Conservation (phyloP, 1,140 invertebrate species). For the Aethina tumida region DNA sequence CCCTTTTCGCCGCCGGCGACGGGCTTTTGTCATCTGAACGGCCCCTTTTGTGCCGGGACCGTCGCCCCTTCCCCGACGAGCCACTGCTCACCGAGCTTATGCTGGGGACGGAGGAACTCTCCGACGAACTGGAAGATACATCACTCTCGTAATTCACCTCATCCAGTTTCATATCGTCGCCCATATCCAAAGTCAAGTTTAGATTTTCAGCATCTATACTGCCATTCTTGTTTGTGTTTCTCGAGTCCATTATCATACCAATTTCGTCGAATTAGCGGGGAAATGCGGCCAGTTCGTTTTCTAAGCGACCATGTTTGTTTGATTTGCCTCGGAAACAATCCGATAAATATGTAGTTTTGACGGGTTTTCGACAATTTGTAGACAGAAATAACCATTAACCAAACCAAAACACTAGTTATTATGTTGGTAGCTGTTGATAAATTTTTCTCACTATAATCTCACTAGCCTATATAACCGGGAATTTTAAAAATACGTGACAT, state of each 20-base stretch:
- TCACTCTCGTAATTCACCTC: slow-evolving; percentile 57
- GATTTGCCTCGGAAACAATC: no score
- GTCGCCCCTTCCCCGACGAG: slow-evolving; percentile 43
- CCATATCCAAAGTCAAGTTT: slow-evolving; percentile 33
- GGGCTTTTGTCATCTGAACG: slow-evolving; percentile 41
- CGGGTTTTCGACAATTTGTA: no score
- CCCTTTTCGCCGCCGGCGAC: slow-evolving; percentile 40
- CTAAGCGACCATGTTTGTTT: no score
- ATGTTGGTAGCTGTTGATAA: no score
- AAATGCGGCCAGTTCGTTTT: no score
- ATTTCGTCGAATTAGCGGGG: no score
- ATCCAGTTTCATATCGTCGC: slow-evolving; percentile 35
- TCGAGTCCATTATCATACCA: slow-evolving; percentile 29
- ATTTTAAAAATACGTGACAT: no score
- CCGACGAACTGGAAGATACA: slow-evolving; percentile 60
- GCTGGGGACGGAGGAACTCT: slow-evolving; percentile 56
- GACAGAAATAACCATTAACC: no score
- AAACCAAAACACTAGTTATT: no score
- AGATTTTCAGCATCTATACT: slow-evolving; percentile 34
- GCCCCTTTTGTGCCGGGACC: slow-evolving; percentile 42
- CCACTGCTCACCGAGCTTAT: slow-evolving; percentile 63
- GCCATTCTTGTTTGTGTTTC: slow-evolving; percentile 29
- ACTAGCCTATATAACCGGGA: no score
- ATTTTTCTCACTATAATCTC: no score
- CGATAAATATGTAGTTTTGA: no score